Evolutionary conservation across 1,140 invertebrate genomes (phyloP), one percentile per base, ranked within the genome.

Genomic region (Drosophila pandora): DNA sequence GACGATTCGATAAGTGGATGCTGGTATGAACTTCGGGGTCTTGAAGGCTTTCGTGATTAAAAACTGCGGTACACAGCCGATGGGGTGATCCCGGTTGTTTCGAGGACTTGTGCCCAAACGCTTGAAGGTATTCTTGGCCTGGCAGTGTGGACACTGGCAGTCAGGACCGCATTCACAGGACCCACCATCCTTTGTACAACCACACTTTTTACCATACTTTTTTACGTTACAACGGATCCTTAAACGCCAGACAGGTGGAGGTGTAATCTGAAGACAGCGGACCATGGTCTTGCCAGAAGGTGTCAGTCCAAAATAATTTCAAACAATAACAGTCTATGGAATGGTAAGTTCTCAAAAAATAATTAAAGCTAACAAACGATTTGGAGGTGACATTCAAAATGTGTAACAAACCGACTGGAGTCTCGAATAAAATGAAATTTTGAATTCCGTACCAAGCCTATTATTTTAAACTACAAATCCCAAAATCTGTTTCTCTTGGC

Each of bases 21-120:
- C 25, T 5, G 49, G 45, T 0, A 78, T 56, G 2, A 62, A 82
- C 0, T 37, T n/a, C 0, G 79, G 79, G 1, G 50, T 1, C 0
- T n/a, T 50, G 5, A 80, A 80, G 0, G 59, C 43, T 0, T 10
- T 32, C 3, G 57, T 55, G 2, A 13, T 3, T 2, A 74, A 10
- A 5, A 7, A 32, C 8, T 48, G 13, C 2, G 69, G 79, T 0
- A 22, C 13, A 59, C 48, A 52, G 30, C 62, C 69, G 0, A 4
- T 0, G 0, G 63, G 56, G 3, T 50, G 52, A 37, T 73, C 62
- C n/a, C 47, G 59, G 9, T 1, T 2, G 13, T 22, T 60, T 2
- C 6, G 2, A 0, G 62, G 58, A 2, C 25, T 57, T 2, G 58
- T 22, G 3, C 59, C 62, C 17, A 76, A 6, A 1, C 12, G 52